Evolutionary conservation across 2,888 invertebrate species (phyloP).

Genomic region (Heliconius aoede): DNA sequence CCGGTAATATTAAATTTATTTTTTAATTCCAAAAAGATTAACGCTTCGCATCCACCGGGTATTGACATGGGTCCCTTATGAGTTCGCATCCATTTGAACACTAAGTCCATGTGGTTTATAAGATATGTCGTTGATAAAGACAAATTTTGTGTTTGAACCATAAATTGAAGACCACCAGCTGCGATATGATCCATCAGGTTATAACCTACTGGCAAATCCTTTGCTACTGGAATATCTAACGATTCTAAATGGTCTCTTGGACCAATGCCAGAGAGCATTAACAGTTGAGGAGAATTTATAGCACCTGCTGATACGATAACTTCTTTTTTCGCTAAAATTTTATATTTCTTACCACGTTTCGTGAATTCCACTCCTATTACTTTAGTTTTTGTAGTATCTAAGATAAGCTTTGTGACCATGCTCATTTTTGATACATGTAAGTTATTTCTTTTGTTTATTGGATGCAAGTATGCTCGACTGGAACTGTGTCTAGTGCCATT

Average conservation of each 20-base stretch:
- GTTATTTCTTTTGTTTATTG: conserved; percentile 84
- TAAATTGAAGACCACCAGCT: conserved; percentile 85
- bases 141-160: conserved; percentile 71
- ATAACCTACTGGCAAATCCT: conserved; percentile 86
- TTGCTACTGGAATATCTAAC: conserved; percentile 80
- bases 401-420: conserved; percentile 84
- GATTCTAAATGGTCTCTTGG: conserved; percentile 84
- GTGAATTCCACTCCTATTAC: conserved; percentile 85
- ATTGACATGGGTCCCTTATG: conserved; percentile 84
- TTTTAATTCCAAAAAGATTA: conserved; percentile 85
- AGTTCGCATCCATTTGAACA: conserved; percentile 81
- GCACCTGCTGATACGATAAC: conserved; percentile 90
- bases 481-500: conserved; percentile 87
- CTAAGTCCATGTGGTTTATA: conserved; percentile 68
- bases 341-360: conserved; percentile 76
- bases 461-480: conserved; percentile 86
- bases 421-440: conserved; percentile 85
- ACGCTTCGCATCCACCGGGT: conserved; percentile 87
- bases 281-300: conserved; percentile 89
- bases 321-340: conserved; percentile 86
- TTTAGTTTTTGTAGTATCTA: conserved; percentile 80
- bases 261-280: conserved; percentile 92
- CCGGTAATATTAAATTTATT: conserved; percentile 80
- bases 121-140: conserved; percentile 67
- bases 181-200: conserved; percentile 88